phyloP scores from a whole-genome alignment of 2,888 invertebrate genomes.

The Candidula unifasciata region DNA sequence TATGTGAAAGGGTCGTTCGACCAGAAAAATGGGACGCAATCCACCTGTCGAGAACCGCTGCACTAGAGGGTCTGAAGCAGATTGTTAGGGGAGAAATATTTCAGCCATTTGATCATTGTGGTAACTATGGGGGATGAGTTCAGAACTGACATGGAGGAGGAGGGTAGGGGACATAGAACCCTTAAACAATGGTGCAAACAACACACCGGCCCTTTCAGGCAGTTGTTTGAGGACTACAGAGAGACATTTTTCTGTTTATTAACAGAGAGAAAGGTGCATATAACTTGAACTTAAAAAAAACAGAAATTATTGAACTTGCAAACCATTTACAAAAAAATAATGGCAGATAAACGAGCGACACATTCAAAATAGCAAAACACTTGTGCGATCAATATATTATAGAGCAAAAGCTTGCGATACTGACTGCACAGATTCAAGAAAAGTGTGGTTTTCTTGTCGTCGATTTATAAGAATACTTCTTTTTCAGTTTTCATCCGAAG shows the following conservation, averaged over 20 bases:
- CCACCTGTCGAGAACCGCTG: too few relatives aligned
- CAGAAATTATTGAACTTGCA: neutral
- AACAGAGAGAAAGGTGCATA: neutral
- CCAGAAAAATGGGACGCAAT: too few relatives aligned
- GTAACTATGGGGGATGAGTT: slow-evolving; percentile 9
- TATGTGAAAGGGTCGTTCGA: too few relatives aligned
- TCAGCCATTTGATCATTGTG: neutral
- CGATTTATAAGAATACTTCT: too few relatives aligned
- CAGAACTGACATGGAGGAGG: neutral
- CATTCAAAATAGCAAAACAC: neutral
- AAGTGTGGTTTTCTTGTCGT: neutral
- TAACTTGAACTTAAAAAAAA: neutral
- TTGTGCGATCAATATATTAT: neutral
- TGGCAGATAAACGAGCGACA: neutral
- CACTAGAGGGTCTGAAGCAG: neutral
- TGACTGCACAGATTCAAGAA: neutral
- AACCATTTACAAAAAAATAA: neutral
- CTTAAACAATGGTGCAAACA: neutral
- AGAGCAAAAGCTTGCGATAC: too few relatives aligned
- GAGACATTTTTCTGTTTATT: neutral
- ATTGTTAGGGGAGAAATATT: neutral
- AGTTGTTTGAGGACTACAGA: neutral
- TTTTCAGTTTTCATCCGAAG: too few relatives aligned
- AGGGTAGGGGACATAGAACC: neutral
- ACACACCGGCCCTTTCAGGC: neutral